phyloP scores from a whole-genome alignment of 2,888 invertebrate species.

The Melanargia galathea region DNA sequence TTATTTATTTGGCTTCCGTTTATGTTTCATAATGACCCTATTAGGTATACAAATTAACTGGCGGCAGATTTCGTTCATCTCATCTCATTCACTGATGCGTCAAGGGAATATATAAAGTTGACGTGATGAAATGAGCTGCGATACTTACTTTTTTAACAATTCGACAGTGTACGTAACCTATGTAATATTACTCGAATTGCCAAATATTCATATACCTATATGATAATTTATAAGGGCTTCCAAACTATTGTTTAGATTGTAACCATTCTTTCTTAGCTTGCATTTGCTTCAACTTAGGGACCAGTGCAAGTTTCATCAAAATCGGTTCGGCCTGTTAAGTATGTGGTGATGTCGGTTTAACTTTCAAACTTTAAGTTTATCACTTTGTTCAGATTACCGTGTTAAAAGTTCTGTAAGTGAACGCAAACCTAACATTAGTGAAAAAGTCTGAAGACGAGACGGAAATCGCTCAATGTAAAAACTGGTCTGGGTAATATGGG shows the following conservation, averaged over 20 bases:
- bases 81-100: background rate
- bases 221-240: too few species aligned
- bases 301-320: too few species aligned
- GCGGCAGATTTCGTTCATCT: background rate
- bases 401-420: too few species aligned
- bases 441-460: background rate
- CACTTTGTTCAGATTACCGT: background rate
- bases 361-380: too few species aligned
- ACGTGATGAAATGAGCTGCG: background rate
- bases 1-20: slow-evolving; percentile 14
- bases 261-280: too few species aligned
- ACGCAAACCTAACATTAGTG: background rate
- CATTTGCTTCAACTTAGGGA: too few species aligned
- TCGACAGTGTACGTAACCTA: too few species aligned
- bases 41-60: background rate
- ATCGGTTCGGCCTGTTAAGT: too few species aligned
- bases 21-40: background rate
- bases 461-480: background rate
- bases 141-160: background rate
- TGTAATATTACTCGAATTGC: too few species aligned
- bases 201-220: too few species aligned
- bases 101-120: background rate
- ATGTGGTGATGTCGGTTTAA: too few species aligned
- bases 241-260: too few species aligned
- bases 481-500: background rate